Evolutionary conservation across 2,888 invertebrate species (phyloP).

Genomic region (Ophion ellenae): DNA sequence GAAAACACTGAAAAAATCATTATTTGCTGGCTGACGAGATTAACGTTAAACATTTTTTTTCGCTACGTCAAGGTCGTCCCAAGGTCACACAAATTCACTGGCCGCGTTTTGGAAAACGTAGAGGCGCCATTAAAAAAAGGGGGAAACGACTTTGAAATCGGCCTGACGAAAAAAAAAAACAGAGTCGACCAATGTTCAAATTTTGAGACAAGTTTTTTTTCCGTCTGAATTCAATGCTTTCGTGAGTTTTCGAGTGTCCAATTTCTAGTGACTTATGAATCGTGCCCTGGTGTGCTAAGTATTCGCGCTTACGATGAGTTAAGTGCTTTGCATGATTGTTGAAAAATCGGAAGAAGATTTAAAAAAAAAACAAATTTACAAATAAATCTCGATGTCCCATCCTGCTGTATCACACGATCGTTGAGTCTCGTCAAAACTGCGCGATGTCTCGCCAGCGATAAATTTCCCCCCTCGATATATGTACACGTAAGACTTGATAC

Average conservation of each 20-base stretch:
- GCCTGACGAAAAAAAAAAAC: no score
- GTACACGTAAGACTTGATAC: background rate
- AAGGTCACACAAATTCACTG: no score
- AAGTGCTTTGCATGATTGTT: constrained; percentile 35
- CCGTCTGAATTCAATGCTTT: no score
- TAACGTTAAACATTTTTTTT: no score
- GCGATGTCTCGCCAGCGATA: background rate
- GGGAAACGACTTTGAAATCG: no score
- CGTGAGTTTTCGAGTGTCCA: background rate
- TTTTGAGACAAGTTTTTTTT: no score
- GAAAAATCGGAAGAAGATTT: background rate
- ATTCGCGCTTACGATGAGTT: background rate
- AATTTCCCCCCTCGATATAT: background rate
- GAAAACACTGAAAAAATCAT: no score
- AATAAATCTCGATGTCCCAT: constrained; percentile 3
- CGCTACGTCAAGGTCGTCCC: no score
- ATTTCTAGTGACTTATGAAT: background rate
- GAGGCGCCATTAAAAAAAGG: no score
- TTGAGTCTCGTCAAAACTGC: background rate
- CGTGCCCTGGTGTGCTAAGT: background rate
- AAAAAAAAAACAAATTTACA: background rate
- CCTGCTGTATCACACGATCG: background rate
- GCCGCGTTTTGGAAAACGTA: no score
- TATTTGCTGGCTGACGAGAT: no score
- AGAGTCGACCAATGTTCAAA: no score